A percentile compares a stretch with the other conserved stretches of the same genome.
These are phyloP conservation scores for Caenorhabditis latens DNA, from an alignment of 1,140 invertebrate species.

Conservation along the genomic window DNA sequence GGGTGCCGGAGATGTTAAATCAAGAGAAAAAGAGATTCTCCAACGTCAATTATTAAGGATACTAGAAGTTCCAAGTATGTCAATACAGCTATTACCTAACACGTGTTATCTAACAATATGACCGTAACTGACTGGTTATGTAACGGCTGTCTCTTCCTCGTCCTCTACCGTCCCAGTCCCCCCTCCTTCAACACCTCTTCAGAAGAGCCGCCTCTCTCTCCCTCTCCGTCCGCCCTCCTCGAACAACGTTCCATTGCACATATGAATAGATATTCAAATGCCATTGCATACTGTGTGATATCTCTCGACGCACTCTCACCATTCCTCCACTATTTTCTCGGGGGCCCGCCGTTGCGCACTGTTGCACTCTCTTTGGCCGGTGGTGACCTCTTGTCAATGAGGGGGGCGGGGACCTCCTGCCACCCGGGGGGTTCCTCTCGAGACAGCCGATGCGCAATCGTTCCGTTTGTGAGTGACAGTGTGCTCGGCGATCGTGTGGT, in stretches of 20 bases:
- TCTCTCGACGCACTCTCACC: background rate
- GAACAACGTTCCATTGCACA: background rate
- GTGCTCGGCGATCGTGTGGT: background rate
- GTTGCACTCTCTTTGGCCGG: constrained; percentile 26
- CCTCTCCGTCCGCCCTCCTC: background rate
- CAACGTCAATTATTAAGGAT: no score
- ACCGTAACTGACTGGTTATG: background rate
- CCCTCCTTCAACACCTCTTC: background rate
- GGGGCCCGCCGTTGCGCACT: background rate
- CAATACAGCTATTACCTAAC: constrained; percentile 3
- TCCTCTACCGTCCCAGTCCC: background rate
- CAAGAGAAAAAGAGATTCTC: no score
- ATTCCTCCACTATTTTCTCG: constrained; percentile 1
- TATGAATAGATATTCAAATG: constrained; percentile 39
- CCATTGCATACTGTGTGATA: constrained; percentile 18
- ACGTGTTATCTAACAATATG: background rate
- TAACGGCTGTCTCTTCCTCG: background rate
- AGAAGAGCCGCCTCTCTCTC: background rate
- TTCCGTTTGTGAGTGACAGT: background rate
- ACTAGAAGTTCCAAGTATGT: no score
- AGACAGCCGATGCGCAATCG: constrained; percentile 53
- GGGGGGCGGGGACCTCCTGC: background rate
- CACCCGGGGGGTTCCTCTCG: background rate
- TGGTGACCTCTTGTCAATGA: constrained; percentile 2
- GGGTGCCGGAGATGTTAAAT: no score